A percentile compares a stretch with the other conserved stretches of the same genome.
phyloP scores from a whole-genome alignment of 1,140 invertebrate genomes.

The Pissodes strobi region DNA sequence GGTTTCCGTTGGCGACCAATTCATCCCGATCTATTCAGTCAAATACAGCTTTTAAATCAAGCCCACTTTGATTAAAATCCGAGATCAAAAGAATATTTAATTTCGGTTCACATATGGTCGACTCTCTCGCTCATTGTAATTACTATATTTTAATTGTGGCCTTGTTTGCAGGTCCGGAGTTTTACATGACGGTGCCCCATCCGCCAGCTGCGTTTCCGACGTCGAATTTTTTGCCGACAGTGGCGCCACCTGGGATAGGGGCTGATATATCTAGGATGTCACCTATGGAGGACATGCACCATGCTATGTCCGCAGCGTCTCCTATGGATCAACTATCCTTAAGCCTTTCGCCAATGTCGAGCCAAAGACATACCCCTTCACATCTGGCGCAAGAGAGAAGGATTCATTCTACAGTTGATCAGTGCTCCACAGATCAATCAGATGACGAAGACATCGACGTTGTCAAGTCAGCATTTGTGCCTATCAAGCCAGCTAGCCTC shows the following conservation, averaged over 20 bases:
- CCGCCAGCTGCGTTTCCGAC: slow-evolving; percentile 56
- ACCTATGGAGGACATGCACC: slow-evolving; percentile 34
- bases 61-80: slow-evolving; percentile 27
- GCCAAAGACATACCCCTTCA: slow-evolving; percentile 42
- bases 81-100: slow-evolving; percentile 36
- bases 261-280: slow-evolving; percentile 32
- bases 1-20: slow-evolving; percentile 18
- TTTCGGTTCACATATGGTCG: slow-evolving; percentile 28
- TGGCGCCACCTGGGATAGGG: background rate
- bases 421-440: slow-evolving; percentile 60
- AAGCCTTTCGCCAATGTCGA: slow-evolving; percentile 44
- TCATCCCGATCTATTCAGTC: slow-evolving; percentile 27
- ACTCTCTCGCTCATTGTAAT: slow-evolving; percentile 19
- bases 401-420: slow-evolving; percentile 66
- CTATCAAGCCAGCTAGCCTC: slow-evolving; percentile 60
- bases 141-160: slow-evolving; percentile 30
- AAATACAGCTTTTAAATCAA: slow-evolving; percentile 28
- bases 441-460: slow-evolving; percentile 74
- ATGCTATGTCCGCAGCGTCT: slow-evolving; percentile 19
- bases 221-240: slow-evolving; percentile 37
- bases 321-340: slow-evolving; percentile 46
- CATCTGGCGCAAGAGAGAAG: slow-evolving; percentile 51
- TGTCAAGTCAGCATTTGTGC: slow-evolving; percentile 74
- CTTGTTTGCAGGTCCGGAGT: slow-evolving; percentile 44
- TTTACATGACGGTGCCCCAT: slow-evolving; percentile 56